phyloP scores from a whole-genome alignment of 2,113 vertebrate species.

The Callorhinus ursinus region DNA sequence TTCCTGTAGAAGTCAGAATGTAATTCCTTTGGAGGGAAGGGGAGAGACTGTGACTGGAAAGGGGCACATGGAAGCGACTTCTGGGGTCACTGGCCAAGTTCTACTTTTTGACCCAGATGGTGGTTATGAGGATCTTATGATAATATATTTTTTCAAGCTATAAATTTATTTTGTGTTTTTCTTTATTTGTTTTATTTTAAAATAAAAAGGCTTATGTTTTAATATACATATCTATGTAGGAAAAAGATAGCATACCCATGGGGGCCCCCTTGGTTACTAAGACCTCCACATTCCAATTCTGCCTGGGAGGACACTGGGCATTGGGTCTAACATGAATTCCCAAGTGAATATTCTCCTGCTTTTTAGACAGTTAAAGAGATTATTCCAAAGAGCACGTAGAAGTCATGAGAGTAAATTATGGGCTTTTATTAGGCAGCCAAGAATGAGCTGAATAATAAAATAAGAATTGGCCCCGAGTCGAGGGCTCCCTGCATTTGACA shows the following conservation, averaged over 20 bases:
- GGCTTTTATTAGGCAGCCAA: slow-evolving; percentile 38
- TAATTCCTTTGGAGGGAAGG: background rate
- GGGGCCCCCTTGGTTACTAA: background rate
- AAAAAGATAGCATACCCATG: background rate
- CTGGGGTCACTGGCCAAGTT: background rate
- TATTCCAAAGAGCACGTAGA: background rate
- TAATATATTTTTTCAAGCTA: background rate
- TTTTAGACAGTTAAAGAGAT: slow-evolving; percentile 19
- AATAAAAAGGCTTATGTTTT: background rate
- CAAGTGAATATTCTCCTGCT: background rate
- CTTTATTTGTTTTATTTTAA: background rate
- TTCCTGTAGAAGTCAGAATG: background rate
- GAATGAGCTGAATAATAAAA: slow-evolving; percentile 56
- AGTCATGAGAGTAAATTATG: background rate
- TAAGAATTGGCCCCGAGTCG: background rate
- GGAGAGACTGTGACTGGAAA: background rate
- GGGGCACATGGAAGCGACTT: background rate
- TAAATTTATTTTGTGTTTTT: background rate
- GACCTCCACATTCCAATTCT: background rate
- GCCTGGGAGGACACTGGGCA: background rate
- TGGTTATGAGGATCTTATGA: background rate
- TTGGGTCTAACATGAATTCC: background rate
- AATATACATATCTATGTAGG: background rate
- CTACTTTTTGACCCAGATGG: background rate
- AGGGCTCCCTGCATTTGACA: slow-evolving; percentile 45